These are phyloP conservation scores for Patella ulyssiponensis DNA, from an alignment of 2,888 invertebrate genomes.

Conservation along the genomic window DNA sequence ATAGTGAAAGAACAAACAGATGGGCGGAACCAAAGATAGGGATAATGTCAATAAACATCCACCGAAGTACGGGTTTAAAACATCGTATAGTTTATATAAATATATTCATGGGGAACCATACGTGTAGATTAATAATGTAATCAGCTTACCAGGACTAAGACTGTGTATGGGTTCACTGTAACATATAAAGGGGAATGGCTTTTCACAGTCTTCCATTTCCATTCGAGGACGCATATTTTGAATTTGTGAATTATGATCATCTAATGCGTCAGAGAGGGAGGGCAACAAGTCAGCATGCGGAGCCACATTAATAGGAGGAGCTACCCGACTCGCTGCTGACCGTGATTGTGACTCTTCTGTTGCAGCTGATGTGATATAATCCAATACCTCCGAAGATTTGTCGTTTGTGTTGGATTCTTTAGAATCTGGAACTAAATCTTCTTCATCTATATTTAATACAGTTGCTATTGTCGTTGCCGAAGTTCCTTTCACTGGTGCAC, in stretches of 20 bases:
- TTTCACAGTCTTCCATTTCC: slow-evolving; percentile 46
- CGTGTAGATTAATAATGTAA: no score
- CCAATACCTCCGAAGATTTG: not conserved
- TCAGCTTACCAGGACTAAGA: slow-evolving; percentile 46
- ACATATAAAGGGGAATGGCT: slow-evolving; percentile 50
- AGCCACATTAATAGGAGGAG: not conserved
- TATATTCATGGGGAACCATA: no score
- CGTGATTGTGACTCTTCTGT: not conserved
- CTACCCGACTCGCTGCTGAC: not conserved
- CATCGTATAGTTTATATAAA: no score
- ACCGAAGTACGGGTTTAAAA: no score
- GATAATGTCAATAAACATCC: no score
- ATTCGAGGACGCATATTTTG: slow-evolving; percentile 30
- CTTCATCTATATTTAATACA: not conserved
- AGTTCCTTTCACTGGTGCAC: slow-evolving; percentile 19
- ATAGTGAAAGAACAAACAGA: no score
- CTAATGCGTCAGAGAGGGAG: not conserved
- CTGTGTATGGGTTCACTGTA: slow-evolving; percentile 52
- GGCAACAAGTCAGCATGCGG: not conserved
- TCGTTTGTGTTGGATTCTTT: not conserved
- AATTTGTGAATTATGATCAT: not conserved
- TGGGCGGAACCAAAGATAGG: no score
- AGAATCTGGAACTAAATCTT: not conserved
- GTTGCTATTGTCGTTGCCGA: not conserved
- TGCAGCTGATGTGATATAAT: not conserved